A percentile compares a stretch with the other conserved stretches of the same genome.
Evolutionary conservation across 2,797 vertebrate species (phyloP).

Genomic region (Pachyuromys duprasi): DNA sequence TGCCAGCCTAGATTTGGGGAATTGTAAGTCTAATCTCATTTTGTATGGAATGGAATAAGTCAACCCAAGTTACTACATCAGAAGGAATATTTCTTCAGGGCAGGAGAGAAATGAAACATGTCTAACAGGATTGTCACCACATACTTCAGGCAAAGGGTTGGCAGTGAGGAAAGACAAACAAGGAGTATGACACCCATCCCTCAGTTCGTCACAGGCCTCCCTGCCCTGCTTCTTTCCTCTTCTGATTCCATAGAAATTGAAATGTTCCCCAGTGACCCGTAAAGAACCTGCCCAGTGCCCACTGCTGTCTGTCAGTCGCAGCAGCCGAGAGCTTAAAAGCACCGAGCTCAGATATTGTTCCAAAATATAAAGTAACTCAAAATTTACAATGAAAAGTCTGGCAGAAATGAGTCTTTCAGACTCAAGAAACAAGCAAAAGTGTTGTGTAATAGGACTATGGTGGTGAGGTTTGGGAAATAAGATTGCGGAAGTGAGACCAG

Average conservation of each 20-base stretch:
- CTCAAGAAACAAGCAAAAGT: not conserved
- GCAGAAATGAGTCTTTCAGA: not conserved
- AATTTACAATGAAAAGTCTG: not conserved
- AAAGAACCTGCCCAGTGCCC: not conserved
- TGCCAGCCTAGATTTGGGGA: not conserved
- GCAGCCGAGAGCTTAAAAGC: not conserved
- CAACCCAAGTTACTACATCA: not conserved
- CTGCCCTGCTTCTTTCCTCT: not conserved
- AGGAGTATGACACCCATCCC: not conserved
- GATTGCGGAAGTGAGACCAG: not conserved
- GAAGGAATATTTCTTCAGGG: not conserved
- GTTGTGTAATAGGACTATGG: not conserved
- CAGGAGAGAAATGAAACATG: not conserved
- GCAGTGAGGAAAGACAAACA: not conserved
- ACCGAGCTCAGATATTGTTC: not conserved
- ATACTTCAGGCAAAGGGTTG: not conserved
- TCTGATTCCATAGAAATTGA: not conserved
- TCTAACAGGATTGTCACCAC: not conserved
- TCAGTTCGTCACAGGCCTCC: not conserved
- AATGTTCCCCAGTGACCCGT: not conserved
- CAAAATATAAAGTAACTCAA: not conserved
- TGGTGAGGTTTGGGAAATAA: not conserved
- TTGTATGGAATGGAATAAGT: not conserved
- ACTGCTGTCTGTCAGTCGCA: not conserved
- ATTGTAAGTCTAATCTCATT: constrained; percentile 16